phyloP scores from a whole-genome alignment of 2,113 vertebrate species.

The Labeo rohita region DNA sequence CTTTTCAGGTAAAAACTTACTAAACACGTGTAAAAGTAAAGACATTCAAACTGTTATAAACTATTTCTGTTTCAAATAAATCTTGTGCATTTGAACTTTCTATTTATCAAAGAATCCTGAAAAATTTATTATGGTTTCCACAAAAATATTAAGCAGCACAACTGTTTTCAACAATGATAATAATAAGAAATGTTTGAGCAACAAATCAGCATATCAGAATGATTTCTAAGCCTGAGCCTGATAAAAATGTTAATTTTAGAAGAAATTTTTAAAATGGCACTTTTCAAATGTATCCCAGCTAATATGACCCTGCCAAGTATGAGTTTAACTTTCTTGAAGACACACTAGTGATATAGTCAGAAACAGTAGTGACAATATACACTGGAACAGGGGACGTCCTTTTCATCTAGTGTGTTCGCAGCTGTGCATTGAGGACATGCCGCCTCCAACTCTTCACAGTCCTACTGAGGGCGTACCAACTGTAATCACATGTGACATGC shows the following conservation, averaged over 20 bases:
- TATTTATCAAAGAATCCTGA: background rate
- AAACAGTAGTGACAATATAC: background rate
- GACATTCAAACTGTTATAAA: no score
- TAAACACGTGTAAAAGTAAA: no score
- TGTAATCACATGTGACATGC: conserved; percentile 40
- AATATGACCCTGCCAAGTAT: background rate
- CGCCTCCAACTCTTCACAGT: background rate
- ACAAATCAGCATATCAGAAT: background rate
- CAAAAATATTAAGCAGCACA: background rate
- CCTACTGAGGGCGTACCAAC: conserved; percentile 11
- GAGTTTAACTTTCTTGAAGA: background rate
- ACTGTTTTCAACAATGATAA: background rate
- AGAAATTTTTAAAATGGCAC: no score
- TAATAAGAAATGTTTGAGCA: background rate
- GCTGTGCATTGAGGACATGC: conserved; percentile 32
- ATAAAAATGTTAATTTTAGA: no score
- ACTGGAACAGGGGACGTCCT: background rate
- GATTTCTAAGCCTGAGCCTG: background rate
- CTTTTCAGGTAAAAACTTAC: no score
- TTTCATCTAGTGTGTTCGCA: conserved; percentile 3
- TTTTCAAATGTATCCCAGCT: background rate
- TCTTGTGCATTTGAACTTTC: no score
- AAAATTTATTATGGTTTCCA: background rate
- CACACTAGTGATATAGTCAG: background rate
- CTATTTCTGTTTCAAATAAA: no score